phyloP scores from a whole-genome alignment of 2,797 vertebrate species.

The Emydoidea blandingii region DNA sequence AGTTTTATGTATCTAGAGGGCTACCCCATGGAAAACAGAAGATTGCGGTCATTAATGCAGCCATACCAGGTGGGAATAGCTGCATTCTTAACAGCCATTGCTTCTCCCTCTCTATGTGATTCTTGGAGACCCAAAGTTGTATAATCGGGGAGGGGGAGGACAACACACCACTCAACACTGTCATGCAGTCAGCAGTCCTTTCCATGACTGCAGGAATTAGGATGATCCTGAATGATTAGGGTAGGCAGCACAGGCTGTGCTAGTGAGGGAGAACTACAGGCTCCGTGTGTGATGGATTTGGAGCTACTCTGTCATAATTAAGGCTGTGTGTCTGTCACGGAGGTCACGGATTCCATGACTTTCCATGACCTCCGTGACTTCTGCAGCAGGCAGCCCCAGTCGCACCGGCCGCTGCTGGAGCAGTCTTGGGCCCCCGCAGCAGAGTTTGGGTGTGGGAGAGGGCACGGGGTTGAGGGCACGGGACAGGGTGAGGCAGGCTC shows the following conservation, averaged over 20 bases:
- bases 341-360: too few species aligned
- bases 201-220: not conserved
- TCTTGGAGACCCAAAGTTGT: constrained; percentile 74
- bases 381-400: too few species aligned
- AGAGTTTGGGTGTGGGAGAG: too few species aligned
- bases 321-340: too few species aligned
- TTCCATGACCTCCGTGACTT: too few species aligned
- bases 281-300: not conserved
- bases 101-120: constrained; percentile 52
- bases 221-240: not conserved
- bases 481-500: too few species aligned
- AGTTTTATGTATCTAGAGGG: constrained; percentile 59
- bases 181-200: not conserved
- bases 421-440: too few species aligned
- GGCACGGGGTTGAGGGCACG: too few species aligned
- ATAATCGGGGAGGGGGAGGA: constrained; percentile 54
- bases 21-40: constrained; percentile 47
- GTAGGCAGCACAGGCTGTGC: not conserved
- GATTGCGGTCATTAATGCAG: not conserved
- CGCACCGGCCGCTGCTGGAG: too few species aligned
- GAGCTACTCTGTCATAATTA: not conserved
- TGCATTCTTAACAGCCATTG: constrained; percentile 67
- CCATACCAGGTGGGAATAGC: constrained; percentile 51
- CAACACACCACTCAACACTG: constrained; percentile 70
- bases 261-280: not conserved